A percentile compares a stretch with the other conserved stretches of the same genome.
Evolutionary conservation across 2,113 vertebrate genomes (phyloP).

Genomic region (Siniperca chuatsi): DNA sequence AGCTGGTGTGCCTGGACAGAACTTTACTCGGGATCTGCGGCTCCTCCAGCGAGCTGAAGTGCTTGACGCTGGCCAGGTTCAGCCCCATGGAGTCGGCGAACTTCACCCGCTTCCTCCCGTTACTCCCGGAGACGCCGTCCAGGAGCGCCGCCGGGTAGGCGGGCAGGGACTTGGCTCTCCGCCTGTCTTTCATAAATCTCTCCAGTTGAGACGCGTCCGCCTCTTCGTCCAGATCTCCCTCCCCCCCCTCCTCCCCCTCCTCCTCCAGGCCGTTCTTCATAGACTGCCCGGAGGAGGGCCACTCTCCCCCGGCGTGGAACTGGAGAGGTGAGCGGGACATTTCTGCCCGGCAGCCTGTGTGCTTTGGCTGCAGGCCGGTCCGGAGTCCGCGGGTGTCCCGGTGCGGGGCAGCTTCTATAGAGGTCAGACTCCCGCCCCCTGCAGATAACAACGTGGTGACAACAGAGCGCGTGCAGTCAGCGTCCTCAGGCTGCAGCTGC

Average conservation of each 20-base stretch:
- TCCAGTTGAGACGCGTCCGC: constrained; percentile 69
- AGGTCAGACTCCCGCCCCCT: constrained; percentile 6
- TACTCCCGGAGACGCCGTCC: constrained; percentile 24
- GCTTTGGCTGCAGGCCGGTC: constrained; percentile 23
- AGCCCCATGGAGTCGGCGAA: constrained; percentile 93
- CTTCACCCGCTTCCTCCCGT: constrained; percentile 89
- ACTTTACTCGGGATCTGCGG: constrained; percentile 88
- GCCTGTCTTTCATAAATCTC: constrained; percentile 71
- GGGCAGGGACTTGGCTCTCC: constrained; percentile 81
- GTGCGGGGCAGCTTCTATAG: constrained; percentile 54
- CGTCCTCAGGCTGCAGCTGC: background rate
- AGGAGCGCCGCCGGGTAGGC: constrained; percentile 71
- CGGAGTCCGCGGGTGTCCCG: constrained; percentile 8
- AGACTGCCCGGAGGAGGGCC: background rate
- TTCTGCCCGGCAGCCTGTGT: constrained; percentile 12
- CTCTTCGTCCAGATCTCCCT: constrained; percentile 69
- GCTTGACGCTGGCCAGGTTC: constrained; percentile 89
- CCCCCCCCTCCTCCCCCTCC: constrained; percentile 14
- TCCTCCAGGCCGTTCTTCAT: constrained; percentile 46
- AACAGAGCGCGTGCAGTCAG: constrained; percentile 16
- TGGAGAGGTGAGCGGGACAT: constrained; percentile 54
- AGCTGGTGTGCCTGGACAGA: constrained; percentile 84
- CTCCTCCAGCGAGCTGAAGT: constrained; percentile 89
- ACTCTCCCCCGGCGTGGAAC: background rate
- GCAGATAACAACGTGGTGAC: background rate